Percentiles rank a stretch among this genome's conserved stretches.
phyloP scores from a whole-genome alignment of 2,797 vertebrate species.

The Sebastolobus altivelis region DNA sequence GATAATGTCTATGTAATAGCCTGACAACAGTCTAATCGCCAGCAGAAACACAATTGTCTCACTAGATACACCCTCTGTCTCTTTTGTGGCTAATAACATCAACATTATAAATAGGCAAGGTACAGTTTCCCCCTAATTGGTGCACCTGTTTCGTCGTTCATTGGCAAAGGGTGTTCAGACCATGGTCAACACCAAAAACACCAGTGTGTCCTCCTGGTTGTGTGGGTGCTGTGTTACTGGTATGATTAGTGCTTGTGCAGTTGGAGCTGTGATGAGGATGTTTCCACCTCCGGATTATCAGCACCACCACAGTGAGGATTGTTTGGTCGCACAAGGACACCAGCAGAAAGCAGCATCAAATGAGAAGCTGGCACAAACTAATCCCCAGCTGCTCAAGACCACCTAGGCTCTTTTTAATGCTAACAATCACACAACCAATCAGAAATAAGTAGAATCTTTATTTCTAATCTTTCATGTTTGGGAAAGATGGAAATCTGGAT shows the following conservation, averaged over 20 bases:
- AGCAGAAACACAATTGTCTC: background rate
- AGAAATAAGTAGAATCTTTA: background rate
- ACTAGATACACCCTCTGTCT: background rate
- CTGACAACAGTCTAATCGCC: no score
- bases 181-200: background rate
- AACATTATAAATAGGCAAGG: background rate
- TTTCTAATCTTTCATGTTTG: background rate
- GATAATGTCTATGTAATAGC: no score
- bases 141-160: background rate
- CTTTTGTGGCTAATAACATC: background rate
- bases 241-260: background rate
- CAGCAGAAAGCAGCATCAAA: background rate
- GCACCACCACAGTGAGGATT: background rate
- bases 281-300: slow-evolving; percentile 6
- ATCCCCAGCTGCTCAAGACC: background rate
- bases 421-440: background rate
- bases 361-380: background rate
- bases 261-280: slow-evolving; percentile 8
- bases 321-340: background rate
- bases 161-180: background rate
- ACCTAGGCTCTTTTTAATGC: background rate
- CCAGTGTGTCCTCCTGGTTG: background rate
- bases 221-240: background rate
- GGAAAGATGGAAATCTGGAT: background rate
- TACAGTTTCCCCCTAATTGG: background rate